A percentile compares a stretch with the other conserved stretches of the same genome.
These are phyloP conservation scores for Passerina amoena DNA, from an alignment of 2,113 vertebrate species.

Conservation along the genomic window DNA sequence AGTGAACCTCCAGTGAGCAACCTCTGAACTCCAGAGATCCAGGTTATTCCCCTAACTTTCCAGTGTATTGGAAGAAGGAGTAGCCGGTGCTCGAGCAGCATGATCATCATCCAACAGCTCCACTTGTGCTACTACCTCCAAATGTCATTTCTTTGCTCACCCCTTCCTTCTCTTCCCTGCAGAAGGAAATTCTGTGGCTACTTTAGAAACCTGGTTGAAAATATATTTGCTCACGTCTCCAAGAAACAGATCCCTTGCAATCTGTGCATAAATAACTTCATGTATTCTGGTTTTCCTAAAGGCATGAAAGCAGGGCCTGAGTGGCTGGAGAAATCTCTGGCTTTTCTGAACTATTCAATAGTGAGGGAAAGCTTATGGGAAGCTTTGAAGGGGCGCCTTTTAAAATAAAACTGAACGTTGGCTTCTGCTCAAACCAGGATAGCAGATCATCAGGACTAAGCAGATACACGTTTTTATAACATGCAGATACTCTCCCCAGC, in stretches of 20 bases:
- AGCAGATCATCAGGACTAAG: constrained; percentile 47
- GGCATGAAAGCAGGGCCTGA: neutral
- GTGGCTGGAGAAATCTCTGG: constrained; percentile 5
- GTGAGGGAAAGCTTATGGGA: neutral
- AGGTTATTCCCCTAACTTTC: neutral
- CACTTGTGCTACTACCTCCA: neutral
- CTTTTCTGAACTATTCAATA: neutral
- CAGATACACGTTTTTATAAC: neutral
- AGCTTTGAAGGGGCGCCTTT: constrained; percentile 23
- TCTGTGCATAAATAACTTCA: neutral
- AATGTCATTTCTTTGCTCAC: neutral
- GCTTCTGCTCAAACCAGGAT: neutral
- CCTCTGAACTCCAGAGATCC: neutral
- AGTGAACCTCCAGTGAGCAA: neutral
- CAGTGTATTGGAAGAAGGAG: neutral
- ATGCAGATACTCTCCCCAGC: neutral
- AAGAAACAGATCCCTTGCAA: constrained; percentile 34
- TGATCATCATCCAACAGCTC: neutral
- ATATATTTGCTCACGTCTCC: neutral
- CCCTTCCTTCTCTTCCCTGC: neutral
- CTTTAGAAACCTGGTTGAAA: neutral
- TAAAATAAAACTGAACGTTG: neutral
- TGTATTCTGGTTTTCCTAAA: neutral
- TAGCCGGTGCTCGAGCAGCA: neutral
- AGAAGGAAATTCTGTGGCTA: neutral